Base-by-base conservation (phyloP, 1,140 invertebrate species). In the Trachymyrmex cornetzi region DNA sequence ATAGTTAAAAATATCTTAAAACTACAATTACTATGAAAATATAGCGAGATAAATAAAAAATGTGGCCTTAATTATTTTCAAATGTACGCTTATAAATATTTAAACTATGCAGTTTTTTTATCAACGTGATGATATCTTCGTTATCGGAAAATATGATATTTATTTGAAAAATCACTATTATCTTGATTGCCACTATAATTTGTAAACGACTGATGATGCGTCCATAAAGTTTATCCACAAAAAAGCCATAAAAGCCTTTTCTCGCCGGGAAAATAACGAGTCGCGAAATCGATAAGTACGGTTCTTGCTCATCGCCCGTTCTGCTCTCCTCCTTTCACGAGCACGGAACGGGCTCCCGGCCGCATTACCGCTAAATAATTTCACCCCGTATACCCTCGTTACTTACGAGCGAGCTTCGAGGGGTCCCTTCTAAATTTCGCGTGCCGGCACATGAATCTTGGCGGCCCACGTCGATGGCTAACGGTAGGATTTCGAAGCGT, bases 281-380 rank as follows among this genome's bases (percentile, higher is more conserved):
- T 88, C 38, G 74, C 64, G 38, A 75, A 75, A 84, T 84, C 80
- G 80, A 84, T 84, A 75, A 84, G 69, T 63, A 72, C 67, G 53
- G 67, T 48, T 74, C 67, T 74, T 44, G 79, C 50, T 74, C 67
- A 82, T 82, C 67, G 24, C 11, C 11, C 53, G 24, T 72, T 34
- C 14, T 16, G 19, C 53, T 44, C 53, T 44, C 1, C 2, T 14
- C 19, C 53, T 48, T 24, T 14, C 24, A 19, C 53, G n/a, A 27
- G 34, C 22, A 44, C 53, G 53, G n/a, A 57, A 59, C 69, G 55
- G 30, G 67, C 53, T 61, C 12, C 67, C 53, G 53, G 80, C 66
- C 67, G 67, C 80, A 84, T 84, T 84, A 84, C 80, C 67, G 80
- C 80, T 84, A 84, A 84, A 84, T 84, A 84, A 84, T 84, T 84